Percentiles rank a stretch among this genome's conserved stretches.
These are phyloP conservation scores for Smittia sp. DNA, from an alignment of 2,888 invertebrate species.

Conservation along the genomic window DNA sequence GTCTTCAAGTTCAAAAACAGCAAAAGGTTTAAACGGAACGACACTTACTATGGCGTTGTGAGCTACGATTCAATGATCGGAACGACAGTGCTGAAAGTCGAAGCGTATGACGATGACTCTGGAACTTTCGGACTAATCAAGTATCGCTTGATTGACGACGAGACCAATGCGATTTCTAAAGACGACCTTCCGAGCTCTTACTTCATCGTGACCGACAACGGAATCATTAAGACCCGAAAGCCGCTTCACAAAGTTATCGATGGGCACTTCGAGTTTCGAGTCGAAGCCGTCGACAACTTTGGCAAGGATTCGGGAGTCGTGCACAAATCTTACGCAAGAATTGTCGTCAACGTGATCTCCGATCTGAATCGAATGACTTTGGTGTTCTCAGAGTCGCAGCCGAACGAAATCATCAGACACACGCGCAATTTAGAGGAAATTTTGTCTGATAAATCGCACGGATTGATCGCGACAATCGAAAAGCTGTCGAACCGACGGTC, in stretches of 20 bases:
- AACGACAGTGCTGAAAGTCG: constrained; percentile 74
- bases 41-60: constrained; percentile 78
- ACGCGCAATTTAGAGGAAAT: constrained; percentile 55
- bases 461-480: constrained; percentile 76
- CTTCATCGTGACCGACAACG: constrained; percentile 73
- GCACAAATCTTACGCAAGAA: constrained; percentile 50
- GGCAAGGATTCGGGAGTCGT: constrained; percentile 54
- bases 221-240: constrained; percentile 71
- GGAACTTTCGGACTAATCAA: constrained; percentile 77
- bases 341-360: constrained; percentile 67
- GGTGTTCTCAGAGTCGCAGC: constrained; percentile 70
- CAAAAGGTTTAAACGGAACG: constrained; percentile 58
- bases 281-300: constrained; percentile 60
- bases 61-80: constrained; percentile 70
- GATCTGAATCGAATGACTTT: constrained; percentile 75
- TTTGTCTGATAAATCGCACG: constrained; percentile 58
- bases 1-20: constrained; percentile 68
- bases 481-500: constrained; percentile 74
- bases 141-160: constrained; percentile 58
- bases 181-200: constrained; percentile 54
- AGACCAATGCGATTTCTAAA: constrained; percentile 48
- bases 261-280: constrained; percentile 65
- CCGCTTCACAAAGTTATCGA: constrained; percentile 67
- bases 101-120: constrained; percentile 84
- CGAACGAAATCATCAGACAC: constrained; percentile 63